Conservation (phyloP, 1,140 invertebrate genomes). For the Pygmarrhopalites habei region DNA sequence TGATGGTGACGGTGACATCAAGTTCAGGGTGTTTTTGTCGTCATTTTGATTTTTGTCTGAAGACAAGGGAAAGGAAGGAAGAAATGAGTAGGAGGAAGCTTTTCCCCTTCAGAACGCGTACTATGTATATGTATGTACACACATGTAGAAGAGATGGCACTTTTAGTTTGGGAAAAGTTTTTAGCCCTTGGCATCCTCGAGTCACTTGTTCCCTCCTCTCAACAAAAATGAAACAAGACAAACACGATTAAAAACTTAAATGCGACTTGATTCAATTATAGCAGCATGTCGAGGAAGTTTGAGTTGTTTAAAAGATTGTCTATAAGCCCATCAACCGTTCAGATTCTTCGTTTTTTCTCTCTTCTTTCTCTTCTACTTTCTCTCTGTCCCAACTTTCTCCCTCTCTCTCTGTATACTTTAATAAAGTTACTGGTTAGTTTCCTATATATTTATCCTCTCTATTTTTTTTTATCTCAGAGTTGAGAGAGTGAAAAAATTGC, state of each 20-base stretch:
- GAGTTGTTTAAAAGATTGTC: constrained; percentile 8
- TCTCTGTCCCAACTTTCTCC: background rate
- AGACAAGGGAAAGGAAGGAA: background rate
- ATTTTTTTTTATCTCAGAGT: too few species aligned
- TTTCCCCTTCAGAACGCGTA: background rate
- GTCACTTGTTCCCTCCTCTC: background rate
- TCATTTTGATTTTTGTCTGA: constrained; percentile 12
- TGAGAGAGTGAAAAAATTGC: too few species aligned
- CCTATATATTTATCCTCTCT: too few species aligned
- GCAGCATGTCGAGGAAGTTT: constrained; percentile 9
- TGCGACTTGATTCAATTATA: constrained; percentile 21
- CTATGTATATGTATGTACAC: background rate
- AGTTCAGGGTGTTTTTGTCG: constrained; percentile 1
- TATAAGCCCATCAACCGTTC: background rate
- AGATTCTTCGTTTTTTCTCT: background rate
- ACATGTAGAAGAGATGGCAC: background rate
- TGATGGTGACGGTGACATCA: constrained; percentile 3
- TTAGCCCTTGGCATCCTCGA: background rate
- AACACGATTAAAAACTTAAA: constrained; percentile 24
- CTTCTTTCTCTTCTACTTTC: background rate
- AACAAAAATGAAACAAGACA: constrained; percentile 17
- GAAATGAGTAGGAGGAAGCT: background rate
- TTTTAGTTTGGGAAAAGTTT: background rate
- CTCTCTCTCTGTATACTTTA: background rate
- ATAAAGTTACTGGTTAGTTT: background rate